A percentile compares a stretch with the other conserved stretches of the same genome.
These are phyloP conservation scores for Sarcophaga subvicina DNA, from an alignment of 2,888 invertebrate species.

Conservation along the genomic window DNA sequence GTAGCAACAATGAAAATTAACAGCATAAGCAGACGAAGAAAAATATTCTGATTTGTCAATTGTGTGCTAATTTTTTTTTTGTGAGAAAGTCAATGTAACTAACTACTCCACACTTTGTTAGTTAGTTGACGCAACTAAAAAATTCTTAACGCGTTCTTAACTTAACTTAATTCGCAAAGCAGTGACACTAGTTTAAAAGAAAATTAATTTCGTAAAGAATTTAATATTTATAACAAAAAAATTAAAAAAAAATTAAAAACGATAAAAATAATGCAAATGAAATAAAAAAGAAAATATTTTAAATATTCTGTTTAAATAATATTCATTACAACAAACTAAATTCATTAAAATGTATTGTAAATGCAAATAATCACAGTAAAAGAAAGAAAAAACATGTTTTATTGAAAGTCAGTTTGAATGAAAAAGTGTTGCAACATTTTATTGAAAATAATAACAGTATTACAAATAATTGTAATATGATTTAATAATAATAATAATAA, in stretches of 20 bases:
- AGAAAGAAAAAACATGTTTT: neutral
- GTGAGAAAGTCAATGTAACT: neutral
- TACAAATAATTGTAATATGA: conserved; percentile 46
- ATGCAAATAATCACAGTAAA: conserved; percentile 7
- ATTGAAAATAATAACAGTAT: conserved; percentile 20
- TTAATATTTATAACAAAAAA: neutral
- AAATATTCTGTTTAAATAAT: neutral
- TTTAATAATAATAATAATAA: neutral
- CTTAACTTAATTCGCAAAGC: neutral
- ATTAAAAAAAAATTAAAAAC: neutral
- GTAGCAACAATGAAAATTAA: conserved; percentile 3
- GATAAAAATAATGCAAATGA: conserved; percentile 16
- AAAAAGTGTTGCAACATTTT: neutral
- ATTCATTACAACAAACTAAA: neutral
- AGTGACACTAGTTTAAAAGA: neutral
- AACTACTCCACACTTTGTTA: no score
- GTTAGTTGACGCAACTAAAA: neutral
- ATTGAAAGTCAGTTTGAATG: conserved; percentile 34
- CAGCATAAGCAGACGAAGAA: conserved; percentile 26
- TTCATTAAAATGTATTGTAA: neutral
- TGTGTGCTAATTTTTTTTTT: conserved; percentile 46
- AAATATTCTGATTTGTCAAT: conserved; percentile 46
- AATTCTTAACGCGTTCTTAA: conserved; percentile 19
- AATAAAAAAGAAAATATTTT: neutral
- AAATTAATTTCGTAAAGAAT: neutral